Evolutionary conservation across 2,113 vertebrate species (phyloP), one percentile per base, ranked within the genome.

Genomic region (Sisor rabdophorus): DNA sequence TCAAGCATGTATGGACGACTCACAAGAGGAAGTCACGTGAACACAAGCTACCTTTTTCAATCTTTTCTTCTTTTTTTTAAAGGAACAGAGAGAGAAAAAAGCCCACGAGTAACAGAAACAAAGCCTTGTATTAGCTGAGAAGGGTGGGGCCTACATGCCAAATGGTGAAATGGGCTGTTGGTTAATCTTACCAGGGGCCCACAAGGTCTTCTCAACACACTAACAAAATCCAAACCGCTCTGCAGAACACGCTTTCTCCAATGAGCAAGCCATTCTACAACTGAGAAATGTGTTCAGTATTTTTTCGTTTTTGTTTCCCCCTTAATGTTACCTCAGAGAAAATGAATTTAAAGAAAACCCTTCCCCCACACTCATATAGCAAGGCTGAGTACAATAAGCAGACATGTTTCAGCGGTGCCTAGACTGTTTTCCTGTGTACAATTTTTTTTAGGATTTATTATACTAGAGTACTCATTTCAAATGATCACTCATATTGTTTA

Each of bases 11-110:
- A 86, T 86, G 82, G 87, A 85, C 88, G 87, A 87, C 84, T 87
- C 84, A 84, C 81, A 82, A 80, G 84, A 84, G 85, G 88, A 91
- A 91, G 84, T 91, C 91, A 91, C 84, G 81, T 92, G 89, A 90
- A 82, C 82, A 86, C 71, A 76, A 80, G 84, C 86, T 85, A 80
- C 77, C 87, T 80, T 90, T 78, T 78, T 64, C 71, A 58, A 61
- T 91, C 88, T 86, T 89, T 87, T 73, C 58, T 65, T 88, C 80
- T 81, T 88, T 85, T 87, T 84, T 87, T 75, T 72, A 16, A 79
- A 79, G 40, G 44, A 71, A 81, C 71, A 69, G 73, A 79, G 71
- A 63, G 47, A 40, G 73, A 78, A 44, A 85, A 85, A 87, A 82
- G 64, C 70, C 87, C 84, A 89, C 85, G 81, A 87, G 82, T 81